These are phyloP conservation scores for Ambastaia sidthimunki DNA, from an alignment of 2,797 vertebrate species.

Conservation along the genomic window DNA sequence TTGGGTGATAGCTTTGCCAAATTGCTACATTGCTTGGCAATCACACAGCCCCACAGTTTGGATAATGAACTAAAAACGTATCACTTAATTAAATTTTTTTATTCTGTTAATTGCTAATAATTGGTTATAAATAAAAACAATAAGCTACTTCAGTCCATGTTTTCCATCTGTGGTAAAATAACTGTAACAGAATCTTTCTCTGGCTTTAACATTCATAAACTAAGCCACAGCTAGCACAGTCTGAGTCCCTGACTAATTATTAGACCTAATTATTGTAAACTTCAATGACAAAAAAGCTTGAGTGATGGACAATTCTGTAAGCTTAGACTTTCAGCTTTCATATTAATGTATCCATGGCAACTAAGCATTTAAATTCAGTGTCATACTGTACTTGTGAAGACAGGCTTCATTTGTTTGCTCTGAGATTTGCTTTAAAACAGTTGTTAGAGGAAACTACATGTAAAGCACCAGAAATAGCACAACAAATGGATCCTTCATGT, in stretches of 20 bases:
- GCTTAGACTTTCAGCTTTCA: background rate
- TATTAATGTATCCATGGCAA: constrained; percentile 1
- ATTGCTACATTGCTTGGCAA: too few species aligned
- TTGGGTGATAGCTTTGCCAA: too few species aligned
- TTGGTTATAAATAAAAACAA: too few species aligned
- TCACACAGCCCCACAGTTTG: too few species aligned
- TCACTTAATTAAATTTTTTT: too few species aligned
- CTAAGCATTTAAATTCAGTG: background rate
- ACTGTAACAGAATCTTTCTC: constrained; percentile 14
- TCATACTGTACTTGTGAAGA: constrained; percentile 10
- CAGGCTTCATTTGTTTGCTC: background rate
- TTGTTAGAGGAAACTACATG: background rate
- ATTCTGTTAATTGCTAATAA: too few species aligned
- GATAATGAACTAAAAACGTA: too few species aligned
- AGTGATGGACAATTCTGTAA: background rate
- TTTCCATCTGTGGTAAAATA: too few species aligned
- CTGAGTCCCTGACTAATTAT: background rate
- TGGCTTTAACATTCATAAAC: background rate
- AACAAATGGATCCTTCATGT: background rate
- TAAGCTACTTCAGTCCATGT: too few species aligned
- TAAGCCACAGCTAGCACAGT: background rate
- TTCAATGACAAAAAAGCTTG: background rate
- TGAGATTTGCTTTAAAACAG: background rate
- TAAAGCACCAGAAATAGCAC: background rate
- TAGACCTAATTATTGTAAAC: background rate